Evolutionary conservation across 37 sponge, comb jelly and placozoan genomes (phyloP).

Genomic region (Dysidea cf. avara): DNA sequence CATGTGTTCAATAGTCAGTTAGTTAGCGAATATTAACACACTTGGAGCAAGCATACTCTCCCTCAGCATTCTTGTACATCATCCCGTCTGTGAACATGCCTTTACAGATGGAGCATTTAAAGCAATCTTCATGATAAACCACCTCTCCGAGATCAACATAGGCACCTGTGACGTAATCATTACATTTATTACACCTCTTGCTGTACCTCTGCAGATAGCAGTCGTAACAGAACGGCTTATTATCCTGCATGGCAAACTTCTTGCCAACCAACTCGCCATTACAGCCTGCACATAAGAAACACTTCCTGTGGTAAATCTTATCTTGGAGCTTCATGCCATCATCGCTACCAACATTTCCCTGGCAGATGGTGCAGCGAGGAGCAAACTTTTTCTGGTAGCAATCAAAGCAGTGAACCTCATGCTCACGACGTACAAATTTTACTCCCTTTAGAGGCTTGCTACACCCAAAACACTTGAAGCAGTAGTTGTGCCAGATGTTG

Average conservation of each 20-base stretch:
- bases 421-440: conserved; percentile 22
- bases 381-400: conserved; percentile 8
- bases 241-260: conserved; percentile 5
- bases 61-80: no score
- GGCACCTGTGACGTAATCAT: no score
- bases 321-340: conserved; percentile 5
- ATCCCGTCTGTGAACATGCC: no score
- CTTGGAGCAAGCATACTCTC: no score
- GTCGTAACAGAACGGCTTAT: conserved; percentile 11
- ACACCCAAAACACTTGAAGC: no score
- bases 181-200: no score
- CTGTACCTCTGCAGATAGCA: conserved; percentile 20
- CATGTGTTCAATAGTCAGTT: no score
- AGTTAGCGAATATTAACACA: no score
- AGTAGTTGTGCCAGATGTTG: no score
- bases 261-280: not conserved
- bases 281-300: conserved; percentile 14
- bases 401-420: conserved; percentile 8
- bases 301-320: conserved; percentile 9
- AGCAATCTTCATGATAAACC: no score
- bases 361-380: not conserved
- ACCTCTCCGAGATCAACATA: no score
- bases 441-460: conserved; percentile 12
- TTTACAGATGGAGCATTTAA: no score
- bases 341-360: not conserved